Evolutionary conservation across 2,888 invertebrate genomes (phyloP).

Genomic region (Zaprionus lineosus): DNA sequence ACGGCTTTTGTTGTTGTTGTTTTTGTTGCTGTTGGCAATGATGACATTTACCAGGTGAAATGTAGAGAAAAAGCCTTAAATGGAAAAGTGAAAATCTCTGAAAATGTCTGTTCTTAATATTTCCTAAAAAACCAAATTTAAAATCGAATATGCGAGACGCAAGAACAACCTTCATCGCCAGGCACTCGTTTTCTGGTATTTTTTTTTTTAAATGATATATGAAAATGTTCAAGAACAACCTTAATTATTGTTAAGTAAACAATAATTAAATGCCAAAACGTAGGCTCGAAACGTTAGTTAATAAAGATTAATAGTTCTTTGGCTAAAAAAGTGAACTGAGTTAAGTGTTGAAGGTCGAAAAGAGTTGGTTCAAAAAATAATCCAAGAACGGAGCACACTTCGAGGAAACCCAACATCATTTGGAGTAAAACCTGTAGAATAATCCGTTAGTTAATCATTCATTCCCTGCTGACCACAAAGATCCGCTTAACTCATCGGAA

Average conservation of each 20-base stretch:
- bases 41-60: background rate
- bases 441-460: slow-evolving; percentile 30
- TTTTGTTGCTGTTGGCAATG: slow-evolving; percentile 19
- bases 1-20: slow-evolving; percentile 9
- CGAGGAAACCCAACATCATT: too few relatives aligned
- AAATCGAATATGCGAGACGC: too few relatives aligned
- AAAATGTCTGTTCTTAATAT: background rate
- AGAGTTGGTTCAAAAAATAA: too few relatives aligned
- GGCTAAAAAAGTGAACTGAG: too few relatives aligned
- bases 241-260: slow-evolving; percentile 36
- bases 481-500: too few relatives aligned
- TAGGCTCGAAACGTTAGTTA: slow-evolving; percentile 35
- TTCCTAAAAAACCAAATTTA: background rate
- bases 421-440: slow-evolving; percentile 17
- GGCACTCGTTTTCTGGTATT: too few relatives aligned
- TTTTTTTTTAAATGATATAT: slow-evolving; percentile 3
- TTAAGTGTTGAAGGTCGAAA: too few relatives aligned
- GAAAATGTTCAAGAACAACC: slow-evolving; percentile 8
- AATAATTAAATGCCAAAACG: slow-evolving; percentile 28
- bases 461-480: slow-evolving; percentile 34
- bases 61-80: background rate
- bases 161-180: too few relatives aligned
- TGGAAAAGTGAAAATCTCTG: background rate
- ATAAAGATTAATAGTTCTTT: slow-evolving; percentile 51
- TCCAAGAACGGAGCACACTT: too few relatives aligned